Conservation (phyloP, 2,113 vertebrate genomes). For the Pionites leucogaster region DNA sequence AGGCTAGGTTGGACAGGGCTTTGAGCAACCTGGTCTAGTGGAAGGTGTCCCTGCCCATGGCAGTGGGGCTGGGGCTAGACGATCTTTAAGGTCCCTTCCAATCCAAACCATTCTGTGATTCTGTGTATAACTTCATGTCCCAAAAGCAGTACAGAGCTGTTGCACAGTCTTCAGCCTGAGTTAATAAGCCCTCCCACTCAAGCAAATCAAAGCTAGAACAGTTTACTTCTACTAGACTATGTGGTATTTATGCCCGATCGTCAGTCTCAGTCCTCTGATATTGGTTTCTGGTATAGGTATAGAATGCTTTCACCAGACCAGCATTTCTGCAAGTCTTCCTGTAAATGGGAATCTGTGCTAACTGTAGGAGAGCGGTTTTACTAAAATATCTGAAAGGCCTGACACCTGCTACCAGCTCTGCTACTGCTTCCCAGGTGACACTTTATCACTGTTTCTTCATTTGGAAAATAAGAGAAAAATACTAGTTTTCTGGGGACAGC, state of each 20-base stretch:
- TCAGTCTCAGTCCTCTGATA: not conserved
- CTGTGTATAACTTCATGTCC: fast-evolving
- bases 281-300: not conserved
- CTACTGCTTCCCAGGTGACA: not conserved
- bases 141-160: not conserved
- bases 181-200: not conserved
- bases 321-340: not conserved
- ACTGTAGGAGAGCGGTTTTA: not conserved
- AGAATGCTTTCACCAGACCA: not conserved
- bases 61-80: not conserved
- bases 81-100: not conserved
- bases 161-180: not conserved
- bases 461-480: not conserved
- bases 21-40: too few relatives aligned
- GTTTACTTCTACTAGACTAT: not conserved
- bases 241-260: not conserved
- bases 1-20: too few relatives aligned
- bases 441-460: not conserved
- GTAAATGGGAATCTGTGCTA: not conserved
- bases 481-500: not conserved
- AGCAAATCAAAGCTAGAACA: not conserved
- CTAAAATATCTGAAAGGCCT: not conserved
- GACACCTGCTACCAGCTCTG: not conserved
- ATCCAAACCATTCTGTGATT: not conserved
- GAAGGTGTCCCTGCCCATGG: not conserved